phyloP scores from a whole-genome alignment of 2,113 vertebrate species.

The Crotalus viridis region DNA sequence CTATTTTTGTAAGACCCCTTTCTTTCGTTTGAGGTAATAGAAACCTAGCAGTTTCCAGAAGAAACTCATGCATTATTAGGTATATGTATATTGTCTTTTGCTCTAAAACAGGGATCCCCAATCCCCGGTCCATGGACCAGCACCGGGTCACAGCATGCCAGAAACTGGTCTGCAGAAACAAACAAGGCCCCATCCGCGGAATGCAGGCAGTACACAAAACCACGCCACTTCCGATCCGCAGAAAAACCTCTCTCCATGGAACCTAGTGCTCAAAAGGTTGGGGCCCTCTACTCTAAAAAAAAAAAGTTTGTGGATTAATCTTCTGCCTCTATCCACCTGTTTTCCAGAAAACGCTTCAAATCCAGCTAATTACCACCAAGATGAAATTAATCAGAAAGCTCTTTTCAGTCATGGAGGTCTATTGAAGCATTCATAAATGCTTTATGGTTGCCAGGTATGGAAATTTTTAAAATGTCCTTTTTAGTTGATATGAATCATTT shows the following conservation, averaged over 20 bases:
- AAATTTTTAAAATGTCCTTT: constrained; percentile 64
- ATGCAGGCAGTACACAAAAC: no score
- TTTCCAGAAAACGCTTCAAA: constrained; percentile 66
- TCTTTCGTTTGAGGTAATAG: constrained; percentile 25
- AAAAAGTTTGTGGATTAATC: constrained; percentile 62
- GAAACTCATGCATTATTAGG: constrained; percentile 50
- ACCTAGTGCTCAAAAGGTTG: no score
- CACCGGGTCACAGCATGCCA: no score
- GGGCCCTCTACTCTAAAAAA: background rate
- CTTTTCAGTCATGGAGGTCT: constrained; percentile 58
- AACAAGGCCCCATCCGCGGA: no score
- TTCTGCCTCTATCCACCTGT: constrained; percentile 52
- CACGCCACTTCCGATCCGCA: no score
- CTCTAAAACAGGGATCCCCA: constrained; percentile 40
- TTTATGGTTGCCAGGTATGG: constrained; percentile 65
- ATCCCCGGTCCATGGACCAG: no score
- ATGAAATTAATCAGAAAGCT: constrained; percentile 73
- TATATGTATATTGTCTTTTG: constrained; percentile 43
- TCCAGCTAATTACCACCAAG: constrained; percentile 69
- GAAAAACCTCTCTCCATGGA: no score
- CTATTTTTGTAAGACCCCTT: background rate
- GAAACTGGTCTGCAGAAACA: no score
- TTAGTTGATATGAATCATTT: constrained; percentile 69
- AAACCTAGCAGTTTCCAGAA: constrained; percentile 37
- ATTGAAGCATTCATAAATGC: constrained; percentile 58